Evolutionary conservation across 2,888 invertebrate species (phyloP).

Genomic region (Gonocerus acuteangulatus): DNA sequence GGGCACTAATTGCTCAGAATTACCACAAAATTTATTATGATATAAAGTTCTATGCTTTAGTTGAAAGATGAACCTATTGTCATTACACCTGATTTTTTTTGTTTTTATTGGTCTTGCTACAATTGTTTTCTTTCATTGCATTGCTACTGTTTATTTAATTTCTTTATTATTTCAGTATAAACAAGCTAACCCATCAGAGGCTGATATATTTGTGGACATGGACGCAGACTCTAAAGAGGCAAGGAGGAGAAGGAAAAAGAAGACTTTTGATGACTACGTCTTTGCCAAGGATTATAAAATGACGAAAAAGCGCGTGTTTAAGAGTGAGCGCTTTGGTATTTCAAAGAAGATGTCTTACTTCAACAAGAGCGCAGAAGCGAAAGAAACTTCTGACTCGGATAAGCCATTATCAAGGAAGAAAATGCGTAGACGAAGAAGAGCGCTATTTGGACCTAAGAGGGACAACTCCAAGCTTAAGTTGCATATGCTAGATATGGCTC

Average conservation of each 20-base stretch:
- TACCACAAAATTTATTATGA: too few relatives aligned
- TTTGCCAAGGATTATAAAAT: slow-evolving; percentile 22
- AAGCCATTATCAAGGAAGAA: slow-evolving; percentile 1
- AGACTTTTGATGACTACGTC: slow-evolving; percentile 32
- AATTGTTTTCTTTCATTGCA: too few relatives aligned
- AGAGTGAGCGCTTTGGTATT: slow-evolving; percentile 4
- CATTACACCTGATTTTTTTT: too few relatives aligned
- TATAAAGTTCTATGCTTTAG: too few relatives aligned
- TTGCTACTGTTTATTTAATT: too few relatives aligned
- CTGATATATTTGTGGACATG: slow-evolving; percentile 32
- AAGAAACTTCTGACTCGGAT: neutral
- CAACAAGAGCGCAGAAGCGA: neutral
- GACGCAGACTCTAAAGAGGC: slow-evolving; percentile 37
- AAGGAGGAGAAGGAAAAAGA: slow-evolving; percentile 35
- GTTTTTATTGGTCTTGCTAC: too few relatives aligned
- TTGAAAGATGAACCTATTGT: too few relatives aligned
- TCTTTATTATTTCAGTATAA: slow-evolving; percentile 28
- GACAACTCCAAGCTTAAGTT: slow-evolving; percentile 9
- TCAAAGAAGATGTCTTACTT: neutral
- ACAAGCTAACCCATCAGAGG: slow-evolving; percentile 31
- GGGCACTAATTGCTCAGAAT: too few relatives aligned
- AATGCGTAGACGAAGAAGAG: slow-evolving; percentile 5
- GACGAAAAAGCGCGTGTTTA: slow-evolving; percentile 6
- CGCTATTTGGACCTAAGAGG: slow-evolving; percentile 1
- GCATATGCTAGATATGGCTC: neutral